These are phyloP conservation scores for Drosophila kokeensis DNA, from an alignment of 2,888 invertebrate species.

Conservation along the genomic window DNA sequence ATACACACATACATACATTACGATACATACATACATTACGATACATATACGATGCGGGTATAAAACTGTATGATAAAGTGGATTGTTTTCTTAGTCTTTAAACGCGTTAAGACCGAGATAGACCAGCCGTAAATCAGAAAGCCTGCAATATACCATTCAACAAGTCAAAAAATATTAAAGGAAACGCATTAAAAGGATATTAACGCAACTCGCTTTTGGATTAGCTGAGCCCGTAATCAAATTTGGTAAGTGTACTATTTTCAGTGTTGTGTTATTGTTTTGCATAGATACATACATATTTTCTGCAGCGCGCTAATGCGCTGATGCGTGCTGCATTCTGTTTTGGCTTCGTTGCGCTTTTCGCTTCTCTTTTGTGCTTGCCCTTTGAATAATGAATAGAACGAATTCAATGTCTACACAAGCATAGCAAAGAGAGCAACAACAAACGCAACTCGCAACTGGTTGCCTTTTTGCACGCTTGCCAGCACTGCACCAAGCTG, in stretches of 20 bases:
- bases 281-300: neutral
- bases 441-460: conserved; percentile 19
- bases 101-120: conserved; percentile 42
- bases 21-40: neutral
- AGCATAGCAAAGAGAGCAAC: conserved; percentile 10
- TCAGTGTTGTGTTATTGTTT: conserved; percentile 10
- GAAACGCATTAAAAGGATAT: conserved; percentile 26
- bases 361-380: conserved; percentile 21
- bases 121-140: conserved; percentile 25
- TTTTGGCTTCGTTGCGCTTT: conserved; percentile 21
- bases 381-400: conserved; percentile 33
- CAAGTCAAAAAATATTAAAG: neutral
- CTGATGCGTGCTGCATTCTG: conserved; percentile 21
- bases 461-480: conserved; percentile 23
- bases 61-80: conserved; percentile 61
- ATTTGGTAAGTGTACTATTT: conserved; percentile 55
- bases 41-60: conserved; percentile 49
- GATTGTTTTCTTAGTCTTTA: conserved; percentile 67
- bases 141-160: neutral
- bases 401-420: conserved; percentile 35
- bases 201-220: conserved; percentile 31
- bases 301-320: neutral
- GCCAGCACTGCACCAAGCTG: conserved; percentile 31
- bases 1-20: neutral
- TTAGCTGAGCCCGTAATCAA: conserved; percentile 21